phyloP scores from a whole-genome alignment of 37 sponge, comb jelly and placozoan genomes.

The Beroe ovata region DNA sequence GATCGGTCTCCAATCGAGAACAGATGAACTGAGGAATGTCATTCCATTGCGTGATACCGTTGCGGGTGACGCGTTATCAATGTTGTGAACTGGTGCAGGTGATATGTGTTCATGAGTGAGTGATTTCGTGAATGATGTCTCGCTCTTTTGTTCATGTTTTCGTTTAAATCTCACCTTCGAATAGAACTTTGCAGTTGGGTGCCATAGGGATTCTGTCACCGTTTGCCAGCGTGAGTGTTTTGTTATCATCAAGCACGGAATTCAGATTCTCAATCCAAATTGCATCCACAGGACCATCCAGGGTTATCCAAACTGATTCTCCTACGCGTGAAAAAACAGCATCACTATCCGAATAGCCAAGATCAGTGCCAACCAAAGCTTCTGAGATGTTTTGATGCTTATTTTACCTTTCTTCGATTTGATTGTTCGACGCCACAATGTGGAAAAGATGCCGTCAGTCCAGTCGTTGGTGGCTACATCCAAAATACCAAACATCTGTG shows the following conservation, averaged over 20 bases:
- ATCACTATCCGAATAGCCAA: background rate
- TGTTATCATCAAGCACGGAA: conserved; percentile 98
- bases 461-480: conserved; percentile 99
- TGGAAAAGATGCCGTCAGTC: conserved; percentile 99
- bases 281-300: conserved; percentile 99
- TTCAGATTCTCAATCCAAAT: conserved; percentile 99
- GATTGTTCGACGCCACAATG: conserved; percentile 92
- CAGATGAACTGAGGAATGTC: conserved; percentile 98
- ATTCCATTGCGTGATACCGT: conserved; percentile 95
- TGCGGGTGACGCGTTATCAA: conserved; percentile 97
- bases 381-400: no score
- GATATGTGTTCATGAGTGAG: background rate
- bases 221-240: conserved; percentile 94
- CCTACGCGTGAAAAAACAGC: no score
- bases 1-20: conserved; percentile 94
- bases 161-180: conserved; percentile 81
- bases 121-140: background rate
- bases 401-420: conserved; percentile 80
- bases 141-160: no score
- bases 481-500: conserved; percentile 94
- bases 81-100: conserved; percentile 79
- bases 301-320: conserved; percentile 92
- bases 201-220: conserved; percentile 98
- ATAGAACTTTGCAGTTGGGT: conserved; percentile 90
- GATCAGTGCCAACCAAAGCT: background rate